Percentiles rank a stretch among this genome's conserved stretches.
phyloP scores from a whole-genome alignment of 1,140 invertebrate species.

The Cryptotermes secundus region DNA sequence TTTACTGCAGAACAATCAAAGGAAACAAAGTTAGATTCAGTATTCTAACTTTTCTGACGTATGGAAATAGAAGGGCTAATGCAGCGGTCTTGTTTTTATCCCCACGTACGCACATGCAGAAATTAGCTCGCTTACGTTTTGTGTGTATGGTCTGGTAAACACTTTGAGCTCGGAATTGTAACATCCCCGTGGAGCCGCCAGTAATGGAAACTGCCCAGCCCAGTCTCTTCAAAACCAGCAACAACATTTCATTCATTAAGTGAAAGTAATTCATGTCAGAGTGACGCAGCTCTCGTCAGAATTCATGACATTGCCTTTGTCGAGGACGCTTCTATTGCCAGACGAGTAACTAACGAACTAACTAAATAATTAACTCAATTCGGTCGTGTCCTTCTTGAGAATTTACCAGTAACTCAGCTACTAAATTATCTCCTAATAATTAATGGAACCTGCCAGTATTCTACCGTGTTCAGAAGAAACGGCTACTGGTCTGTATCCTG shows the following conservation, averaged over 20 bases:
- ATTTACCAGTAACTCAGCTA: too few relatives aligned
- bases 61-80: not conserved
- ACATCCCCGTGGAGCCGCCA: too few relatives aligned
- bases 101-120: not conserved
- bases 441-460: too few relatives aligned
- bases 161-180: too few relatives aligned
- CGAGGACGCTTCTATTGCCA: not conserved
- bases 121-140: not conserved
- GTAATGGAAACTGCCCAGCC: not conserved
- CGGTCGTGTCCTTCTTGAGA: too few relatives aligned
- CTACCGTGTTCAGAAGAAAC: too few relatives aligned
- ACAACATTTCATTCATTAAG: not conserved
- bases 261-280: not conserved
- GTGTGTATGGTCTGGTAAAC: constrained; percentile 4
- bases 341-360: too few relatives aligned
- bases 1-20: not conserved
- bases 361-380: too few relatives aligned
- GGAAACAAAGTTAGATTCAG: not conserved
- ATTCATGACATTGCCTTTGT: not conserved
- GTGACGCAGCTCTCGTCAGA: not conserved
- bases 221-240: not conserved
- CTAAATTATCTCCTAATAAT: too few relatives aligned
- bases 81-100: not conserved
- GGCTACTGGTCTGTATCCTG: too few relatives aligned
- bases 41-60: not conserved